Conservation (phyloP, 2,113 vertebrate genomes). For the Elephas maximus region DNA sequence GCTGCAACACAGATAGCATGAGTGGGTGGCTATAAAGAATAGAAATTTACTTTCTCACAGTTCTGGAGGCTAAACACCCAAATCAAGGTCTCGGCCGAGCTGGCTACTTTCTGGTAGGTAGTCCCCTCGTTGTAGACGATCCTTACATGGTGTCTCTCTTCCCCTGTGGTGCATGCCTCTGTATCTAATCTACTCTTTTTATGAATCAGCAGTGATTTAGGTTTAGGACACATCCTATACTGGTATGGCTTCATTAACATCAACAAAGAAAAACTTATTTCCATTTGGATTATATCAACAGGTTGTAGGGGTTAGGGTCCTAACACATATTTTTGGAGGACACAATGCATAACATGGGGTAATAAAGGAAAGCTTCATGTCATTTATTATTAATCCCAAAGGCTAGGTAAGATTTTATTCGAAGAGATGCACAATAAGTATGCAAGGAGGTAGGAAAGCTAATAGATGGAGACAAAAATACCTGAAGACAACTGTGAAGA, state of each 20-base stretch:
- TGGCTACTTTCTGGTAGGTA: neutral
- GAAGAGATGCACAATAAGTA: neutral
- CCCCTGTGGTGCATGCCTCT: neutral
- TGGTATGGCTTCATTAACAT: neutral
- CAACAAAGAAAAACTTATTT: neutral
- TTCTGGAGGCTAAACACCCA: neutral
- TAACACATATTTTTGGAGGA: neutral
- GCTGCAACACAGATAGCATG: neutral
- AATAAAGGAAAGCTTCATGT: conserved; percentile 14
- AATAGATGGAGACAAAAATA: neutral
- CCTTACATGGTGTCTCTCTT: neutral
- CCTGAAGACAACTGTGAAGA: neutral
- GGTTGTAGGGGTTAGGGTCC: neutral
- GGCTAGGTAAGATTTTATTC: neutral
- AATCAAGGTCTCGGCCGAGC: neutral
- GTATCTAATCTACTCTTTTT: neutral
- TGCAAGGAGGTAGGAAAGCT: neutral
- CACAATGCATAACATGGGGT: neutral
- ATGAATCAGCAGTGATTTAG: neutral
- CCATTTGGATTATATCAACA: neutral
- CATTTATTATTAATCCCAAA: conserved; percentile 18
- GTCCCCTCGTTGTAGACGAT: neutral
- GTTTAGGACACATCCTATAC: neutral
- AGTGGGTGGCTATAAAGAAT: neutral
- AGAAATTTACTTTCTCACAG: neutral